These are phyloP conservation scores for Rhyacophila brunnea DNA, from an alignment of 1,140 invertebrate species.

Conservation along the genomic window DNA sequence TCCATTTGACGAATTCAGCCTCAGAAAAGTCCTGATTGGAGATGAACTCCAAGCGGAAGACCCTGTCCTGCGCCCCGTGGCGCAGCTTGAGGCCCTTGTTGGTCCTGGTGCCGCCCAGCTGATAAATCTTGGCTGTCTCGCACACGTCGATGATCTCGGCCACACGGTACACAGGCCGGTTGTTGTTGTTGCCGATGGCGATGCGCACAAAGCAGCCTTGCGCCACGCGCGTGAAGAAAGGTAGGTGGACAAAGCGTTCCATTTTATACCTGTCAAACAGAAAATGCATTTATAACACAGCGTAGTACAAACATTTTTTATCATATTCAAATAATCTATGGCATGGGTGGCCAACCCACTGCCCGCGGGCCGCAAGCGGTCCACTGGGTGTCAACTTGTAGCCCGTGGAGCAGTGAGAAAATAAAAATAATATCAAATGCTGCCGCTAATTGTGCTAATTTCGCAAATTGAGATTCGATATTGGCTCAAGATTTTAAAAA, in stretches of 20 bases:
- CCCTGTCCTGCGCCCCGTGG: conserved; percentile 87
- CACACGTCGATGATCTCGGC: conserved; percentile 94
- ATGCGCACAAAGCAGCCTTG: conserved; percentile 94
- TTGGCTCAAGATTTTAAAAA: too few relatives aligned
- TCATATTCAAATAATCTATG: too few relatives aligned
- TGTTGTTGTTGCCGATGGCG: conserved; percentile 91
- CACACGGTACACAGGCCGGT: conserved; percentile 87
- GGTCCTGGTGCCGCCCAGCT: conserved; percentile 85
- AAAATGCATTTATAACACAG: too few relatives aligned
- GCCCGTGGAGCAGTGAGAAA: too few relatives aligned
- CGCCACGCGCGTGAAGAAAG: conserved; percentile 89
- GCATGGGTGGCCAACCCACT: too few relatives aligned
- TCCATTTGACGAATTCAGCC: conserved; percentile 92
- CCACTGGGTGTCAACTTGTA: too few relatives aligned
- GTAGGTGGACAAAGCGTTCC: conserved; percentile 93
- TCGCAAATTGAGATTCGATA: too few relatives aligned
- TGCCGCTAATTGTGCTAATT: too few relatives aligned
- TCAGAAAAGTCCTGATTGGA: conserved; percentile 96
- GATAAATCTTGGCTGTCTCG: conserved; percentile 93
- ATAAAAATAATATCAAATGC: too few relatives aligned
- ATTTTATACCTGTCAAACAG: conserved; percentile 83
- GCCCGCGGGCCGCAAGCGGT: too few relatives aligned
- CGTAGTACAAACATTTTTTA: too few relatives aligned
- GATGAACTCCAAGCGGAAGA: conserved; percentile 95
- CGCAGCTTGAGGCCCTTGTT: conserved; percentile 81